phyloP scores from a whole-genome alignment of 2,797 vertebrate genomes.

The Botia kubotai region DNA sequence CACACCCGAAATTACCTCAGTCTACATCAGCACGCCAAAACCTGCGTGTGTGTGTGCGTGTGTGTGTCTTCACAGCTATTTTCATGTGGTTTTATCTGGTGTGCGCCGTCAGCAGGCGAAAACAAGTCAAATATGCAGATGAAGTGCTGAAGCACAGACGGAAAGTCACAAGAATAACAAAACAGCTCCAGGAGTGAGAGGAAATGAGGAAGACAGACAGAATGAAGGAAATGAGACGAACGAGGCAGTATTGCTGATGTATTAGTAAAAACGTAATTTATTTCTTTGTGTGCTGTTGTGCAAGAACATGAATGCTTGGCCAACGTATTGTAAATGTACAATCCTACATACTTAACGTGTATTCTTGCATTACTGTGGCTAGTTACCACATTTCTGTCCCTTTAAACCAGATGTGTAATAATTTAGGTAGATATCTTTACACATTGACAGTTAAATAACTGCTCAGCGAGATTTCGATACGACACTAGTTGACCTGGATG shows the following conservation, averaged over 20 bases:
- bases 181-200: constrained; percentile 36
- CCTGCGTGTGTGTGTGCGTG: neutral
- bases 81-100: constrained; percentile 15
- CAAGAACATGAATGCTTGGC: neutral
- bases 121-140: constrained; percentile 49
- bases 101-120: constrained; percentile 7
- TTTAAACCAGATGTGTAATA: neutral
- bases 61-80: constrained; percentile 31
- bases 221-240: constrained; percentile 24
- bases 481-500: no score
- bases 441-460: neutral
- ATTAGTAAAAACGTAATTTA: neutral
- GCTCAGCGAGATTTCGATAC: neutral
- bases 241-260: constrained; percentile 18
- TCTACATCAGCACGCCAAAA: constrained; percentile 14
- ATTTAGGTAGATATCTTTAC: neutral
- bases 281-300: neutral
- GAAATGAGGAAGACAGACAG: constrained; percentile 28
- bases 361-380: no score
- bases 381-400: neutral
- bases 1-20: constrained; percentile 43
- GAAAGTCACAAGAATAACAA: constrained; percentile 45
- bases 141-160: constrained; percentile 45
- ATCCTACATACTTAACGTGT: no score
- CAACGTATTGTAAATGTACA: neutral